Evolutionary conservation across 2,113 vertebrate genomes (phyloP), one percentile per base, ranked within the genome.

Genomic region (Phoenicopterus ruber): DNA sequence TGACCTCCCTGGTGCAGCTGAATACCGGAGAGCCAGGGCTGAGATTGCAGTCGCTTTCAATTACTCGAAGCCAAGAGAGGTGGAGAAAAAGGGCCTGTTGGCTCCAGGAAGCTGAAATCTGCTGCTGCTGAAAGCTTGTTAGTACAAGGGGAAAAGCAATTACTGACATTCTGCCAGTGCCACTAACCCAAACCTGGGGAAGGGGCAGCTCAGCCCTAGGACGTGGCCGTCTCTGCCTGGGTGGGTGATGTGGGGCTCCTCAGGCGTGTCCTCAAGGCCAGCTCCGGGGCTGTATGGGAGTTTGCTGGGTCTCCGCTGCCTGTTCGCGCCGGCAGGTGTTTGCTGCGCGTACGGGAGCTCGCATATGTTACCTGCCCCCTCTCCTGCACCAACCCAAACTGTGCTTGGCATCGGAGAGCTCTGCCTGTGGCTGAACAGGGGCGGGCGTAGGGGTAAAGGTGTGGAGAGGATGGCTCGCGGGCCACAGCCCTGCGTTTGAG

Each of bases 21-120:
- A 98, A 97, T 97, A 71, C 97, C 44, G 55, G 94, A 97, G 97
- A 98, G 96, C 92, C 90, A 70, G 96, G 65, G 50, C 96, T 97
- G 97, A 97, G 98, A 97, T 97, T 97, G 97, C 97, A 98, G 98
- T 98, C 97, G 79, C 98, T 98, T 98, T 97, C 97, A 97, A 98
- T 98, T 98, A 98, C 96, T 96, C 47, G 40, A 96, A 96, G 93
- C 88, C 76, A 95, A 70, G 94, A 97, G 97, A 97, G 94, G 97
- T 96, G 96, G 95, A 95, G 96, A 59, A 97, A 97, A 96, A 97
- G 96, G 93, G 91, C 86, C 97, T 97, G 92, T 94, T 98, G 97
- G 97, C 96, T 98, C 86, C 93, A 93, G 97, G 98, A 97, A 97
- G 96, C 97, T 97, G 97, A 96, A 98, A 97, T 94, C 84, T 88